A percentile compares a stretch with the other conserved stretches of the same genome.
Conservation (phyloP, 1,140 invertebrate genomes). For the Phortica variegata region DNA sequence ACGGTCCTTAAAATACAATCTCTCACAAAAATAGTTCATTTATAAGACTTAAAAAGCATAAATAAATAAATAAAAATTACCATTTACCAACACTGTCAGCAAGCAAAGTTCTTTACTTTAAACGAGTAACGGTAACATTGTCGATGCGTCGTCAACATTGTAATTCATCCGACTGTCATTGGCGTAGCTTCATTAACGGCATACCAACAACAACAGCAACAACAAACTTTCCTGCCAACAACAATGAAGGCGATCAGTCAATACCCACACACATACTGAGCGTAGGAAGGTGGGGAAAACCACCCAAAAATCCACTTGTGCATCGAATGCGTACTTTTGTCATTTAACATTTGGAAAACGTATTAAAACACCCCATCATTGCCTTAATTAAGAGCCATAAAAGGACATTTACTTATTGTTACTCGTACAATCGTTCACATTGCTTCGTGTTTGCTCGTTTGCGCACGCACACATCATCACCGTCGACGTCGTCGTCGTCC, state of each 20-base stretch:
- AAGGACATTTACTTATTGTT: conserved; percentile 57
- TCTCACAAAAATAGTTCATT: no score
- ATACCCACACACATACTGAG: conserved; percentile 6
- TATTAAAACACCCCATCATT: conserved; percentile 58
- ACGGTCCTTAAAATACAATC: no score
- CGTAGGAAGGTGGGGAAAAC: no score
- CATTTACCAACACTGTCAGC: no score
- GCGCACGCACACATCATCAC: no score
- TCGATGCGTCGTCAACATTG: no score
- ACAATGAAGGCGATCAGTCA: not conserved
- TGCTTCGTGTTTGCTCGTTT: conserved; percentile 28
- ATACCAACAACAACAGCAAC: conserved; percentile 3
- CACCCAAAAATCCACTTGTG: not conserved
- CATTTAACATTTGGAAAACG: conserved; percentile 57
- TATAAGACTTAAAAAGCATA: not conserved
- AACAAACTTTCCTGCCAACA: conserved; percentile 8
- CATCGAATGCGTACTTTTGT: conserved; percentile 33
- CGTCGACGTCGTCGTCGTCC: no score
- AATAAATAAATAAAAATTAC: conserved; percentile 2
- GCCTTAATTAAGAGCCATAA: conserved; percentile 58
- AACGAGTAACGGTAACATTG: no score
- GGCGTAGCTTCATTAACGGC: conserved; percentile 33
- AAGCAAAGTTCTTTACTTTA: no score
- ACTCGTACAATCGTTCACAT: not conserved
- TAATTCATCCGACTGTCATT: no score